Conservation (phyloP, 2,797 vertebrate genomes). For the Tangara arthus region DNA sequence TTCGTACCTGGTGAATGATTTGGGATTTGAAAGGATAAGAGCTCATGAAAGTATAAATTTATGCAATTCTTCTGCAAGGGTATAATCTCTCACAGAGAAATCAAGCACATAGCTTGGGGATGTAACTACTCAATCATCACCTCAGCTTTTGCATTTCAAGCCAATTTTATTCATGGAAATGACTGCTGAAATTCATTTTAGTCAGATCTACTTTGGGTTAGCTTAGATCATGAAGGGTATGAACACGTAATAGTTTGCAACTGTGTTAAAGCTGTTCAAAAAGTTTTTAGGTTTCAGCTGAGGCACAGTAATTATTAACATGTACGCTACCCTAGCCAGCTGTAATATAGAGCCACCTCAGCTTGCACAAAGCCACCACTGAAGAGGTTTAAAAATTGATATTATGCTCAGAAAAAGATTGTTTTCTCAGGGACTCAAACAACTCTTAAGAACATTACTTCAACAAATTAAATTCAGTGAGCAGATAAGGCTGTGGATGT, state of each 20-base stretch:
- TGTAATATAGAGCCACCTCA: not conserved
- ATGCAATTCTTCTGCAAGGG: not conserved
- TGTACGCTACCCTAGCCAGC: not conserved
- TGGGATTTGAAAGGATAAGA: not conserved
- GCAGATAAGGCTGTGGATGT: not conserved
- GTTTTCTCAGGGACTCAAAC: not conserved
- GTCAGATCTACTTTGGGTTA: not conserved
- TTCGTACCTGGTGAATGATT: not conserved
- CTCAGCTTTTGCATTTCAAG: not conserved
- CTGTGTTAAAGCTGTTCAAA: not conserved
- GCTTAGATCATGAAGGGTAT: not conserved
- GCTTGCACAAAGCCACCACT: not conserved
- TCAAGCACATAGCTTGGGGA: not conserved
- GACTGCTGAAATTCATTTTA: not conserved
- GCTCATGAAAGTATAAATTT: not conserved
- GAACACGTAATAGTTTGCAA: slow-evolving; percentile 4
- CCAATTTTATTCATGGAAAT: not conserved
- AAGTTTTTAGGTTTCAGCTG: not conserved
- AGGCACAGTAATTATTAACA: slow-evolving; percentile 4
- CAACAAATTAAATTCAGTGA: not conserved
- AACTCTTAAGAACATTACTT: not conserved
- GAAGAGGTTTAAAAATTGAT: not conserved
- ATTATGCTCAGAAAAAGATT: not conserved
- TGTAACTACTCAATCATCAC: not conserved
- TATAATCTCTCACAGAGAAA: not conserved